Percentiles rank a stretch among this genome's conserved stretches.
These are phyloP conservation scores for Carassius carassius DNA, from an alignment of 2,113 vertebrate species.

Conservation along the genomic window DNA sequence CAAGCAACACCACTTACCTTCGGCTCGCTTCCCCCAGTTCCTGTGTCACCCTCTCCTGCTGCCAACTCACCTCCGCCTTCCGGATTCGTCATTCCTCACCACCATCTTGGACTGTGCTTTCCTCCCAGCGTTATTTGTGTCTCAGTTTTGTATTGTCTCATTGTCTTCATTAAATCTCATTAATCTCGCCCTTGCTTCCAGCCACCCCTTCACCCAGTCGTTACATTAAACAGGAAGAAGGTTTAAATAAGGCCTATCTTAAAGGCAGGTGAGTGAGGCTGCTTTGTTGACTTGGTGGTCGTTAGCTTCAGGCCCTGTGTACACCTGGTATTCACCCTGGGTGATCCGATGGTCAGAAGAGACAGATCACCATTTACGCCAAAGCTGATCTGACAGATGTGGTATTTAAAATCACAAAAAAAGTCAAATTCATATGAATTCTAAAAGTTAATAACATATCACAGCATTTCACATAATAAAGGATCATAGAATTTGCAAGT, in stretches of 20 bases:
- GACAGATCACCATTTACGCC: neutral
- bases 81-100: too few relatives aligned
- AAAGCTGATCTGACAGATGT: neutral
- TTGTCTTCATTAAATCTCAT: too few relatives aligned
- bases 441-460: neutral
- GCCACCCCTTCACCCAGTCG: too few relatives aligned
- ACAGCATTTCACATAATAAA: neutral
- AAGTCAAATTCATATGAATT: neutral
- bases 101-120: too few relatives aligned
- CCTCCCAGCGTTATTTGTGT: too few relatives aligned
- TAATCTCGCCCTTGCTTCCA: too few relatives aligned
- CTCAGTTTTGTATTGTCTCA: too few relatives aligned
- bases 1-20: too few relatives aligned
- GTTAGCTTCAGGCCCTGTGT: constrained; percentile 16
- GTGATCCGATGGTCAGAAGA: neutral
- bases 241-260: constrained; percentile 25
- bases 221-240: constrained; percentile 27
- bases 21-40: too few relatives aligned
- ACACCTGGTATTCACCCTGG: constrained; percentile 19
- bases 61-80: too few relatives aligned
- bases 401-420: neutral
- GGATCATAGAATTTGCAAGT: neutral
- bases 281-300: constrained; percentile 31
- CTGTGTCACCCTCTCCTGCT: too few relatives aligned
- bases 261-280: constrained; percentile 8